Percentiles rank a stretch among this genome's conserved stretches.
Conservation (phyloP, 2,888 invertebrate genomes). For the Mermis nigrescens region DNA sequence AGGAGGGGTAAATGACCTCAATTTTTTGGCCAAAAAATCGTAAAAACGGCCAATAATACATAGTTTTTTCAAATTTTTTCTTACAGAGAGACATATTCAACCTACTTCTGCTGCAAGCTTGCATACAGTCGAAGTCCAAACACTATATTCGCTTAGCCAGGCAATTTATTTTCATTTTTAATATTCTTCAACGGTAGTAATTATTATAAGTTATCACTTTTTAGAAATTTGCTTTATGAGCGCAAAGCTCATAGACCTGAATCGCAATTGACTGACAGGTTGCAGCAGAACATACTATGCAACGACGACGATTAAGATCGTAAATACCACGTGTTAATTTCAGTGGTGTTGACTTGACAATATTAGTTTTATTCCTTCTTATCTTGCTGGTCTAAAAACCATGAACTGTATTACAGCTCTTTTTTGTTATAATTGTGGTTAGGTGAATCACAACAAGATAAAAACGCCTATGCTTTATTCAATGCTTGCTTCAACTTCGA, state of each 20-base stretch:
- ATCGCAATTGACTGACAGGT: not conserved
- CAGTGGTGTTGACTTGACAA: too few relatives aligned
- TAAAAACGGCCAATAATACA: not conserved
- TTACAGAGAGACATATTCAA: constrained; percentile 4
- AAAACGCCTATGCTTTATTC: too few relatives aligned
- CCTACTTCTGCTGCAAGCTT: not conserved
- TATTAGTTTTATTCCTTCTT: too few relatives aligned
- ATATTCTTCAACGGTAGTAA: not conserved
- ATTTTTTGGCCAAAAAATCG: too few relatives aligned
- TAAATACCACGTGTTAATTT: too few relatives aligned
- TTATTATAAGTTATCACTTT: not conserved
- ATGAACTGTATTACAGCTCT: too few relatives aligned
- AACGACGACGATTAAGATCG: too few relatives aligned
- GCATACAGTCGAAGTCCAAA: not conserved
- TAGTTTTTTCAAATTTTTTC: not conserved
- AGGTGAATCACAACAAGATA: too few relatives aligned
- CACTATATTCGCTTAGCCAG: not conserved
- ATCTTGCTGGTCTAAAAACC: too few relatives aligned
- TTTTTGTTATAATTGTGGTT: too few relatives aligned
- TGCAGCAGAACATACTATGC: too few relatives aligned
- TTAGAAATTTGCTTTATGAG: not conserved
- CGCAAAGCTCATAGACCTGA: not conserved
- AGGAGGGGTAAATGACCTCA: not conserved
- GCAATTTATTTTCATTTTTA: not conserved
- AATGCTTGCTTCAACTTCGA: too few relatives aligned